Evolutionary conservation across 53 echinoderm and acorn worm species (phyloP).

Genomic region (Crossaster papposus): DNA sequence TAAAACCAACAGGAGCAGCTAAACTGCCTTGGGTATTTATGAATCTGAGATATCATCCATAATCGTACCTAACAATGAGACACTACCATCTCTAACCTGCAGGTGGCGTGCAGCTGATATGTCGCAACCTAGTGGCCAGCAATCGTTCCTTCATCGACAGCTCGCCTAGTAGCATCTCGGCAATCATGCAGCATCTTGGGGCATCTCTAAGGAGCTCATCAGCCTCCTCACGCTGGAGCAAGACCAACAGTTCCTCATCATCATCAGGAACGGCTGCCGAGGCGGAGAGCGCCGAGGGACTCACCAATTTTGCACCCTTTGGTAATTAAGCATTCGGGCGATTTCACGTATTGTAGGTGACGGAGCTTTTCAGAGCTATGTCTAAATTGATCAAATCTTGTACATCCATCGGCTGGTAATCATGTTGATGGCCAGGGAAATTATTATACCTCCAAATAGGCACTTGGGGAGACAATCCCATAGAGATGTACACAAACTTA

Average conservation of each 20-base stretch:
- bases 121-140: conserved; percentile 89
- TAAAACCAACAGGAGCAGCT: too few species aligned
- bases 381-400: too few species aligned
- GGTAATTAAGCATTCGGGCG: conserved; percentile 64
- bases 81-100: background rate
- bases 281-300: conserved; percentile 80
- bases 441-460: too few species aligned
- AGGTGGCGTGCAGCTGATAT: conserved; percentile 93
- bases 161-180: conserved; percentile 86
- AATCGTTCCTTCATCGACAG: conserved; percentile 88
- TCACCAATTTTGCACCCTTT: conserved; percentile 95
- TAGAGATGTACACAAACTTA: too few species aligned
- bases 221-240: conserved; percentile 20
- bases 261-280: conserved; percentile 70
- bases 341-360: too few species aligned
- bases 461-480: too few species aligned
- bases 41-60: too few species aligned
- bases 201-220: conserved; percentile 30
- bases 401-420: too few species aligned
- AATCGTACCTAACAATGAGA: background rate
- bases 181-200: conserved; percentile 82
- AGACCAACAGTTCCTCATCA: conserved; percentile 45
- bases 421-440: too few species aligned
- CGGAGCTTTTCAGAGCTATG: too few species aligned
- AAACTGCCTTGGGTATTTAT: too few species aligned